These are phyloP conservation scores for Drosophila sechellia DNA, from an alignment of 1,140 invertebrate species.

Conservation along the genomic window DNA sequence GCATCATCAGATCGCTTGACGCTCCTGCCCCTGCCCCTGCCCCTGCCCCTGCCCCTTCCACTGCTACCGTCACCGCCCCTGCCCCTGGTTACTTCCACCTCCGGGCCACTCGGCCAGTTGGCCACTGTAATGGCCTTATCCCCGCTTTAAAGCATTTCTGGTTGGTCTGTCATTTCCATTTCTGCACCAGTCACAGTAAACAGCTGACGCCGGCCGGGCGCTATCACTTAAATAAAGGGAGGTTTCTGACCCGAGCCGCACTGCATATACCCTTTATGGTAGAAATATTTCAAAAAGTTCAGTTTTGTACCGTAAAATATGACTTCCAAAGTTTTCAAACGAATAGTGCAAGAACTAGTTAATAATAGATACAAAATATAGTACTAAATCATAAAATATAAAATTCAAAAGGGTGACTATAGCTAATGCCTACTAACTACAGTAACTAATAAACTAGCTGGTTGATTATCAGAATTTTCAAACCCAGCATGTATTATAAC, in stretches of 20 bases:
- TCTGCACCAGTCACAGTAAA: constrained; percentile 74
- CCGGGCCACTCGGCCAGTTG: constrained; percentile 38
- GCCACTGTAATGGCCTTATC: constrained; percentile 69
- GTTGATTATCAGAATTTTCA: not conserved
- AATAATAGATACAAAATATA: no score
- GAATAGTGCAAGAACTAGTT: no score
- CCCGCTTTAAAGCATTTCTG: constrained; percentile 79
- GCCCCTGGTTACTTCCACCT: no score
- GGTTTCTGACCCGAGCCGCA: not conserved
- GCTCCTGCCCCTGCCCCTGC: constrained; percentile 2
- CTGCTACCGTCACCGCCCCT: not conserved
- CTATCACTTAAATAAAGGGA: constrained; percentile 57
- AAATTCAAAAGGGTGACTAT: not conserved
- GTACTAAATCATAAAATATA: no score
- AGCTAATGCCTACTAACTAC: not conserved
- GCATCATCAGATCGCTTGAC: not conserved
- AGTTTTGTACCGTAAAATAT: no score
- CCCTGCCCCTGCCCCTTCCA: constrained; percentile 3
- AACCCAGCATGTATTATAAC: no score
- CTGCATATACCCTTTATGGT: not conserved
- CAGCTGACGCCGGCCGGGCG: constrained; percentile 62
- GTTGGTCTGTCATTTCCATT: constrained; percentile 68
- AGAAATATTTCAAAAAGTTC: no score
- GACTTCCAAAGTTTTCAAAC: no score
- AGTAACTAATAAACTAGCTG: not conserved